phyloP scores from a whole-genome alignment of 2,888 invertebrate genomes.

The Metellina segmentata region DNA sequence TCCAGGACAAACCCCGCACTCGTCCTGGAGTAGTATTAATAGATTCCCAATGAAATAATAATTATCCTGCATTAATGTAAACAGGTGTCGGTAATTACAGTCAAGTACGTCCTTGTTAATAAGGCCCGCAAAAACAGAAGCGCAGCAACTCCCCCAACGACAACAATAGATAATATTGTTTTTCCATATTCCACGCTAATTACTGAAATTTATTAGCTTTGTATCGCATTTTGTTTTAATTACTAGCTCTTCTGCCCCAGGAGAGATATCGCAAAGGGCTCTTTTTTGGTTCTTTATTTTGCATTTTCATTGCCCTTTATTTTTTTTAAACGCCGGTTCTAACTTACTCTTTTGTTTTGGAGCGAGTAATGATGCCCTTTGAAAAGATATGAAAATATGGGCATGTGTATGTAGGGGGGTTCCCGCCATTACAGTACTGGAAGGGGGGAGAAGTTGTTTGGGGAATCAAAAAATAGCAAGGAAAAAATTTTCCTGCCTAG shows the following conservation, averaged over 20 bases:
- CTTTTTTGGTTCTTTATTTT: conserved; percentile 63
- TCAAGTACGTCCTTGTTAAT: conserved; percentile 75
- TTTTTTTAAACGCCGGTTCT: conserved; percentile 29
- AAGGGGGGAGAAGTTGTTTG: conserved; percentile 19
- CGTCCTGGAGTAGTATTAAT: conserved; percentile 72
- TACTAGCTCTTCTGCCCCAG: conserved; percentile 71
- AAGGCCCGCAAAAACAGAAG: conserved; percentile 66
- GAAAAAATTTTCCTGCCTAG: conserved; percentile 19
- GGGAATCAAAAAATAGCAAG: conserved; percentile 52
- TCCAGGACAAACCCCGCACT: conserved; percentile 47
- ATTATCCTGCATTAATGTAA: conserved; percentile 76
- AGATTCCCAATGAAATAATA: conserved; percentile 77
- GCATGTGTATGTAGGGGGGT: conserved; percentile 43
- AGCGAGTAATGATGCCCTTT: conserved; percentile 71
- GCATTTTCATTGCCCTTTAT: conserved; percentile 19
- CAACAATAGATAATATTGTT: conserved; percentile 76
- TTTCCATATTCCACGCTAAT: conserved; percentile 76
- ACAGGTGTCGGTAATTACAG: conserved; percentile 77
- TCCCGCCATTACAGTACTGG: conserved; percentile 46
- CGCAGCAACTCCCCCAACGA: conserved; percentile 54
- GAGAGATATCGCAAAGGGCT: conserved; percentile 67
- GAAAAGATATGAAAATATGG: conserved; percentile 72
- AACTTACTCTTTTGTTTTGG: conserved; percentile 70
- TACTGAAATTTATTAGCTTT: conserved; percentile 76
- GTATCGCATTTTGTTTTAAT: conserved; percentile 77